Base-by-base conservation (phyloP, 2,113 vertebrate species). In the Haliaeetus leucogaster region DNA sequence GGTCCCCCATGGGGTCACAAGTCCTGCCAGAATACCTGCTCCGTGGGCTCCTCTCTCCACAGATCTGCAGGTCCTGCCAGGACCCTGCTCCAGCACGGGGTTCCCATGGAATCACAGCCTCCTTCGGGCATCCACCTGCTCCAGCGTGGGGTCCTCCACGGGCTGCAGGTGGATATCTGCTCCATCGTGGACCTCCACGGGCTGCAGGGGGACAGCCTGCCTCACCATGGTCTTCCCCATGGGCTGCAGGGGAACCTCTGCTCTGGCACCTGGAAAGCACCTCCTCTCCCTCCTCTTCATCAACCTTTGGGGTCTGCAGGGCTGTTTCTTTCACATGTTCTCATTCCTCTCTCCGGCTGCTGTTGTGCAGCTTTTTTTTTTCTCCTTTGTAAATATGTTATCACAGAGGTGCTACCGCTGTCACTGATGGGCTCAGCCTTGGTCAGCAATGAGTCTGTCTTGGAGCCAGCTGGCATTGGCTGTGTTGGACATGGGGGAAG, bases 221-320 rank as follows among this genome's bases (percentile, higher is more conserved):
- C 43, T 45, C 45, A 20, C 45, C 45, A 45, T 9, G 45, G 45
- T 45, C 45, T 45, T 45, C 45, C 4, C 45, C 45, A 45, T 3
- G 5, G 45, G 45, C 45, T 45, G 45, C 45, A 45, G 45, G 45
- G 10, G 9, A 71, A 66, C 32, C 17, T 40, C 62, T 52, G 11
- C 50, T 53, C 56, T 1, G 5, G 21, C 2, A 0, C 43, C 19
- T 48, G 32, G 2, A 48, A 1, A 48, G 40, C 19, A 72, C 7
- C 30, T 72, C 19, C 65, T 55, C 11, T 6, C 13, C 9, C 9
- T 42, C 18, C 20, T n/a, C 30, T 43, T 18, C 40, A 19, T 13
- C 4, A 27, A 62, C 71, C 13, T 23, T 6, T 8, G 9, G 16
- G 48, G 26, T 58, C 55, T 47, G 34, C 29, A 76, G 25, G 21